Base-by-base conservation (phyloP, 1,140 invertebrate genomes). In the Plectus sambesii region DNA sequence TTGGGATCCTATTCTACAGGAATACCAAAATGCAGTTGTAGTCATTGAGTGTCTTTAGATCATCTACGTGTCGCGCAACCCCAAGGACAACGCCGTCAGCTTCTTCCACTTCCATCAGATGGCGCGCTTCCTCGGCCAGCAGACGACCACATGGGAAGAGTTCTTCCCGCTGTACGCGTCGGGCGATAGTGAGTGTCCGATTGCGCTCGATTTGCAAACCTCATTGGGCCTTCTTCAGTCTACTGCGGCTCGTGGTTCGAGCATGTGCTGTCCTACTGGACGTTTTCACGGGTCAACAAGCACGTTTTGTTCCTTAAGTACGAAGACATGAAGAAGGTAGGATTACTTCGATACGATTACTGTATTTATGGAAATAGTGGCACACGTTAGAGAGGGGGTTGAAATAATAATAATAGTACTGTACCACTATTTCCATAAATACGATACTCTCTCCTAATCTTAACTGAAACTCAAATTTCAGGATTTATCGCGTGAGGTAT, bases 11-110 rank as follows among this genome's bases (percentile, higher is more conserved):
- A n/a, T n/a, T n/a, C n/a, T n/a, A n/a, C n/a, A n/a, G n/a, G n/a
- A n/a, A n/a, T n/a, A n/a, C n/a, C n/a, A n/a, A 39, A 38, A 39
- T 49, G 8, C 20, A 12, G 39, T 24, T 26, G 12, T 43, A 12
- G 27, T 9, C 20, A 27, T 2, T 72, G 69, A 38, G n/a, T n/a
- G n/a, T n/a, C n/a, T n/a, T n/a, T 69, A 89, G 82, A 80, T 92
- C 1, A 81, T 94, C 39, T 94, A 93, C 66, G 79, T 87, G 1
- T 78, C 83, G 0, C 77, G 90, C 39, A 90, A 94, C 73, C 87
- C 89, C 1, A 94, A 93, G 70, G 89, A 96, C 65, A 80, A 83
- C 49, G 83, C 84, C 38, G 86, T 94, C 0, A 92, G 87, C 0
- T 89, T 83, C 64, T 93, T 83, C 66, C 81, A 92, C 68, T 88